Base-by-base conservation (phyloP, 2,888 invertebrate species). In the Pterobdella sp. region DNA sequence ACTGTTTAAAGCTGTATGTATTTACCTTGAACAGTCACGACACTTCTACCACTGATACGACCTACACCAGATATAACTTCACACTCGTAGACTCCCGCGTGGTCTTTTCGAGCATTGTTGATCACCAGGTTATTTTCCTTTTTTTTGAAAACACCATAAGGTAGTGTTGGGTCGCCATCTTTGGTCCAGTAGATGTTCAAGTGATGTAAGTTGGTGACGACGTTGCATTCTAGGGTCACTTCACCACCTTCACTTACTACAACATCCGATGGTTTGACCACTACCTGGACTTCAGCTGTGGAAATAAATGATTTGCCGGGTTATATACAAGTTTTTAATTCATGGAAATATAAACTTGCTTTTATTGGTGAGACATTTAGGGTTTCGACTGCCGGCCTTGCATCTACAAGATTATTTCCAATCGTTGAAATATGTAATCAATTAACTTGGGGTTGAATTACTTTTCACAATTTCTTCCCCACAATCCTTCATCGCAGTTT, bases 391-490 rank as follows among this genome's bases (percentile, higher is more conserved):
- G 10, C 26, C n/a, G 3, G 60, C 4, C n/a, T 56, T 56, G 60
- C 60, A 56, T 56, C 60, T 56, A 56, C n/a, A 4, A 56, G 26
- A 56, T 7, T 18, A 42, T 14, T n/a, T n/a, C n/a, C n/a, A n/a
- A n/a, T n/a, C n/a, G n/a, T n/a, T n/a, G n/a, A n/a, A n/a, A n/a
- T n/a, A n/a, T n/a, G n/a, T n/a, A n/a, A n/a, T n/a, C n/a, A n/a
- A n/a, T n/a, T n/a, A n/a, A n/a, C n/a, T 42, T 7, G 42, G 7
- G 42, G 42, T 42, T 42, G 7, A 7, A 4, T 56, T 56, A 56
- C 60, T 56, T 56, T 56, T 56, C 60, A 56, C 60, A 56, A 56
- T 56, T 22, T 26, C 60, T 56, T 4, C 60, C 60, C 60, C 60
- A 56, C 60, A 56, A 56, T 4, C 60, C 60, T 22, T 56, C 60